Base-by-base conservation (phyloP, 2,888 invertebrate genomes). In the Anaspis maculata region DNA sequence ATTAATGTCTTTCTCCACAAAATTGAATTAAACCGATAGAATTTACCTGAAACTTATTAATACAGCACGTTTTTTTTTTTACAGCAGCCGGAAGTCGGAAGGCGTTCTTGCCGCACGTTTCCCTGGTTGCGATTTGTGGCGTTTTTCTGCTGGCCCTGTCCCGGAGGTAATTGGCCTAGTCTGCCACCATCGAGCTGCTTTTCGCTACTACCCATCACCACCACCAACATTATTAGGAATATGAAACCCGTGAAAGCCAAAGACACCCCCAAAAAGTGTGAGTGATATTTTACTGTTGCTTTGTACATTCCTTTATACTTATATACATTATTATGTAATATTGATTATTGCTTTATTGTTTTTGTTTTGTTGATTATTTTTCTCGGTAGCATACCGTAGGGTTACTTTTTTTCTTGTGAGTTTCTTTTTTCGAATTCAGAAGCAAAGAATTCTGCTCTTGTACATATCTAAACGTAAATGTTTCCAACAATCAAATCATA, bases 71-170 rank as follows among this genome's bases (percentile, higher is more conserved):
- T n/a, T 19, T 5, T 44, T 49, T 45, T 48, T 35, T 59, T 58
- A 38, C 59, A 61, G 62, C 64, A 33, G 58, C 61, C 27, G 60
- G 62, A 34, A 56, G 68, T 41, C 56, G 52, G 34, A 53, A 54
- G 32, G 51, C 56, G 23, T 51, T 54, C 32, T 49, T 56, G 32
- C 54, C 54, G 28, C 54, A 52, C 36, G 48, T 51, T 15, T 53
- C 55, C 16, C 44, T 61, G 37, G 44, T 60, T 27, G 45, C 55
- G 25, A 39, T 57, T 39, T 58, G 59, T 44, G 55, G 53, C 41
- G n/a, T n/a, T n/a, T 45, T 57, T 25, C 45, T 52, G 6, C 43
- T 55, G 39, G 40, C 52, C 23, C 41, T 51, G 42, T 50, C 51
- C 43, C 42, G 51, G 37, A 61, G 61, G 57, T 62, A 61, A 61